phyloP scores from a whole-genome alignment of 2,113 vertebrate species.

The Cettia cetti region DNA sequence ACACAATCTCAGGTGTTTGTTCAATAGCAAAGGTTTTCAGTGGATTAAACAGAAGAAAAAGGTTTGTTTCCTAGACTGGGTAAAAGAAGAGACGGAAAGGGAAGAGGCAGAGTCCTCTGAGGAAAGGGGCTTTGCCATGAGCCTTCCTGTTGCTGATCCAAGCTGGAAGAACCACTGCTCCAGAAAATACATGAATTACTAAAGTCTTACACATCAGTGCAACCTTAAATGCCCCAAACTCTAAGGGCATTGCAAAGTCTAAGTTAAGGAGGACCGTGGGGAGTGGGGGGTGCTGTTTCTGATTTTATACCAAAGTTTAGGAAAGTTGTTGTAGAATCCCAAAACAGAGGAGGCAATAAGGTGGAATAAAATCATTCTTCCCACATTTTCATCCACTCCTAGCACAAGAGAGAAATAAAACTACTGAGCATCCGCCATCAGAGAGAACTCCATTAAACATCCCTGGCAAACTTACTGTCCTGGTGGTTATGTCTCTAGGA shows the following conservation, averaged over 20 bases:
- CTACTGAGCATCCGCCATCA: not conserved
- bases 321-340: not conserved
- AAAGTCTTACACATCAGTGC: not conserved
- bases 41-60: not conserved
- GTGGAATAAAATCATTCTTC: not conserved
- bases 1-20: not conserved
- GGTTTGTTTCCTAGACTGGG: accelerated
- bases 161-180: not conserved
- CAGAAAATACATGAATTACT: not conserved
- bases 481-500: not conserved
- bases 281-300: not conserved
- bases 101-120: not conserved
- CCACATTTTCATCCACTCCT: not conserved
- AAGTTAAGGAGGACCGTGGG: not conserved
- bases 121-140: not conserved
- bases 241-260: not conserved
- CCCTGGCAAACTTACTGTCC: not conserved
- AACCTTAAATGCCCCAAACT: not conserved
- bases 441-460: not conserved
- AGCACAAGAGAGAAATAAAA: not conserved
- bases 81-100: not conserved
- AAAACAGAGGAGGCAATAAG: not conserved
- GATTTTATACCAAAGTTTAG: not conserved
- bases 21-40: not conserved
- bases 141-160: not conserved